Evolutionary conservation across 2,113 vertebrate species (phyloP).

Genomic region (Elephantulus edwardii): DNA sequence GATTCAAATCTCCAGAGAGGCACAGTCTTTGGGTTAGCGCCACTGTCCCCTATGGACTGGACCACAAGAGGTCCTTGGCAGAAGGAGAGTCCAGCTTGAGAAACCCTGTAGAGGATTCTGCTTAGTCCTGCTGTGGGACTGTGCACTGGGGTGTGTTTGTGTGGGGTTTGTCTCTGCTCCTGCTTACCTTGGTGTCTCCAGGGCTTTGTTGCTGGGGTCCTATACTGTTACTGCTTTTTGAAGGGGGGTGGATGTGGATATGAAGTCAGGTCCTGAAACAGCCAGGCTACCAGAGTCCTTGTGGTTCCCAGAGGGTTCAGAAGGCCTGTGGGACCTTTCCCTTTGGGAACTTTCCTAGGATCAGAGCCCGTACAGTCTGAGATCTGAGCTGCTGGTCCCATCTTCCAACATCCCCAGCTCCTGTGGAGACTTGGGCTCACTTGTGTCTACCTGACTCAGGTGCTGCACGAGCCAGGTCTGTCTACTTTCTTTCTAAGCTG

Average conservation of each 20-base stretch:
- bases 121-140: neutral
- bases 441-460: neutral
- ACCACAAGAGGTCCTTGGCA: too few species aligned
- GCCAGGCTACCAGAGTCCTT: neutral
- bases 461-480: neutral
- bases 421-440: neutral
- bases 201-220: neutral
- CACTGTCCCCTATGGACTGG: too few species aligned
- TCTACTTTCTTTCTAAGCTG: neutral
- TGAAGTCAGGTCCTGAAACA: neutral
- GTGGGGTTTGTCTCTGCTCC: neutral
- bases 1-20: too few species aligned
- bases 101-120: neutral
- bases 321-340: neutral
- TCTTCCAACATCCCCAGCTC: accelerated
- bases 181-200: neutral
- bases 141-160: neutral
- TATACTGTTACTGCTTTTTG: neutral
- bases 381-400: neutral
- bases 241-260: neutral
- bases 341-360: neutral
- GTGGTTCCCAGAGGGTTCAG: neutral
- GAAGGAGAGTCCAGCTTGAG: too few species aligned
- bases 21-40: too few species aligned
- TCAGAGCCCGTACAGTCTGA: neutral